phyloP scores from a whole-genome alignment of 2,888 invertebrate genomes.

The Eilema depressum region DNA sequence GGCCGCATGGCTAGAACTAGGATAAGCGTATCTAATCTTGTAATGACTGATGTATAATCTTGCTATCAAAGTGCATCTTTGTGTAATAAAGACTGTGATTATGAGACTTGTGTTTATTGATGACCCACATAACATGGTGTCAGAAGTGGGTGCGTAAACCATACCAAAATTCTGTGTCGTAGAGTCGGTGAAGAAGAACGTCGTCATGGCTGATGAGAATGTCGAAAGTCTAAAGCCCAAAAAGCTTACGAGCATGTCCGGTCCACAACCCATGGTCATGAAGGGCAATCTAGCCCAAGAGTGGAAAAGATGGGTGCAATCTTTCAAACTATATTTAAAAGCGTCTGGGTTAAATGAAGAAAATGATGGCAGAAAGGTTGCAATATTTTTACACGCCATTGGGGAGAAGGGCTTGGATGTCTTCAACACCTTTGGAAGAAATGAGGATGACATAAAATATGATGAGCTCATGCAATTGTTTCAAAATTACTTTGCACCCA shows the following conservation, averaged over 20 bases:
- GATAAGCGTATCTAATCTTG: too few relatives aligned
- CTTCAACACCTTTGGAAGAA: not conserved
- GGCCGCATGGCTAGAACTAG: too few relatives aligned
- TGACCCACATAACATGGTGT: too few relatives aligned
- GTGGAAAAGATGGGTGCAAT: not conserved
- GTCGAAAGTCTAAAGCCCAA: not conserved
- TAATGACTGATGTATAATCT: too few relatives aligned
- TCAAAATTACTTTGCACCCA: not conserved
- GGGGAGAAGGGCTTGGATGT: not conserved
- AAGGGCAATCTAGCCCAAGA: not conserved
- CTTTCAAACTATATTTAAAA: not conserved
- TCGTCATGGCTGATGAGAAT: too few relatives aligned
- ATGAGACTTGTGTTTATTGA: too few relatives aligned
- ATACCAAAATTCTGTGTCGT: too few relatives aligned
- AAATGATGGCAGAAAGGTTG: not conserved
- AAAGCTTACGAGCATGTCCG: not conserved
- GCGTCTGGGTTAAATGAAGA: not conserved
- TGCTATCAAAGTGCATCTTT: too few relatives aligned
- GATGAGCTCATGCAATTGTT: not conserved
- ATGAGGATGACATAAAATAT: not conserved
- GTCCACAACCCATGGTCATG: not conserved
- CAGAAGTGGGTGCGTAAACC: too few relatives aligned
- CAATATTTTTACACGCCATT: not conserved
- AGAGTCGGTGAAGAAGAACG: too few relatives aligned
- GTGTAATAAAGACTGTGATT: too few relatives aligned